phyloP scores from a whole-genome alignment of 2,888 invertebrate species.

The Neoitamus cyanurus region DNA sequence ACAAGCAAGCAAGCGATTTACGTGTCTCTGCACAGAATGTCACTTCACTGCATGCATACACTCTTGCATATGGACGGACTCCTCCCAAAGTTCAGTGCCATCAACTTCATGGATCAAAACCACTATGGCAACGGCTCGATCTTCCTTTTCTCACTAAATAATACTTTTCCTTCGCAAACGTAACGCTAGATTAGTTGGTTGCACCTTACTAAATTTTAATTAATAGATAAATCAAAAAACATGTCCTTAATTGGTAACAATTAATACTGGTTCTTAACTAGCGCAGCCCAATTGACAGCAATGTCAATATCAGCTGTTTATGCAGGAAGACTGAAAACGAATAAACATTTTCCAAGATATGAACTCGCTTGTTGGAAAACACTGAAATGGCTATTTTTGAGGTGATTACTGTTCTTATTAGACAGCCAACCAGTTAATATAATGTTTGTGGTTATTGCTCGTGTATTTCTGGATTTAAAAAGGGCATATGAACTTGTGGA shows the following conservation, averaged over 20 bases:
- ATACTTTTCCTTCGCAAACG: too few relatives aligned
- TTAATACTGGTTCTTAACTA: neutral
- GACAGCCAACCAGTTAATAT: neutral
- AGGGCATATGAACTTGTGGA: neutral
- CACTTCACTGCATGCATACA: neutral
- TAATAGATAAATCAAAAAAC: neutral
- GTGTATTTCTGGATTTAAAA: neutral
- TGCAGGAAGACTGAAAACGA: neutral
- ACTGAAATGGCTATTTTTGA: constrained; percentile 54
- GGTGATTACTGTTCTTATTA: constrained; percentile 19
- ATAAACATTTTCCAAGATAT: neutral
- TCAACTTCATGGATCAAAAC: neutral
- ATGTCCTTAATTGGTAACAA: neutral
- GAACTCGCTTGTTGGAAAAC: neutral
- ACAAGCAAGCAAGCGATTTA: constrained; percentile 34
- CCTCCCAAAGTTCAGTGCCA: neutral
- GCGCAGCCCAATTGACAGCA: neutral
- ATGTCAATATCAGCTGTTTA: neutral
- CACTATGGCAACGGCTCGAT: neutral
- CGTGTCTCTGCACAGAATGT: constrained; percentile 13
- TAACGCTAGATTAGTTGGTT: too few relatives aligned
- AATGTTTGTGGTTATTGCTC: constrained; percentile 33
- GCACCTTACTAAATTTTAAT: too few relatives aligned
- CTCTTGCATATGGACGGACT: neutral
- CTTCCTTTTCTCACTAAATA: neutral